Conservation (phyloP, 1,140 invertebrate genomes). For the Bombus fervidus region DNA sequence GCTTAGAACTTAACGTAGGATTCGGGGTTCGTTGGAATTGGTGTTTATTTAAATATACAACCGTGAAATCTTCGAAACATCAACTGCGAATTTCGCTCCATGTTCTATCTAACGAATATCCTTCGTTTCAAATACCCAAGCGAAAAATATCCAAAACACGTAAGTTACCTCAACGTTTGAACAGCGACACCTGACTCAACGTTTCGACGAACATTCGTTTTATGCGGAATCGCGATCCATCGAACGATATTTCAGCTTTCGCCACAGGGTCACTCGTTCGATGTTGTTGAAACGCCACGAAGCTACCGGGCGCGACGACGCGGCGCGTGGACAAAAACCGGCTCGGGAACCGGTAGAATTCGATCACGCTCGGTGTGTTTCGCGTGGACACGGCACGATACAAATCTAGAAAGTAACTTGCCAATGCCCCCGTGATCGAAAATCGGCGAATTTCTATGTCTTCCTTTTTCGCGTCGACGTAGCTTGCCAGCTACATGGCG, state of each 20-base stretch:
- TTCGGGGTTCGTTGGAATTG: no score
- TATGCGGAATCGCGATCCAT: not conserved
- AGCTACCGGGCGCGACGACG: not conserved
- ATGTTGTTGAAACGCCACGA: not conserved
- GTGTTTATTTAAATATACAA: no score
- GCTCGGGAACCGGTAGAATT: conserved; percentile 60
- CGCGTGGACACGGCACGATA: not conserved
- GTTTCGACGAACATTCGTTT: not conserved
- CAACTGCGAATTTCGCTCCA: no score
- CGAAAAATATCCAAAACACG: no score
- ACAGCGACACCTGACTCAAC: no score
- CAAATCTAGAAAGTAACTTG: not conserved
- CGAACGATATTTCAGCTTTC: not conserved
- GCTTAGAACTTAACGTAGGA: no score
- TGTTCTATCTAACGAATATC: no score
- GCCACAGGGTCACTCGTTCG: conserved; percentile 1
- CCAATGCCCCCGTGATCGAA: conserved; percentile 7
- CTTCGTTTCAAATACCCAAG: no score
- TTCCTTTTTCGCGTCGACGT: conserved; percentile 5
- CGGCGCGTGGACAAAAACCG: conserved; percentile 50
- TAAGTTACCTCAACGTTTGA: no score
- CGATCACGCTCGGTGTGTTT: not conserved
- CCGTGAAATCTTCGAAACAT: no score
- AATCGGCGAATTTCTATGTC: conserved; percentile 38
- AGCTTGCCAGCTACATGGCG: no score